Base-by-base conservation (phyloP, 2,888 invertebrate species). In the Pandemis cinnamomeana region DNA sequence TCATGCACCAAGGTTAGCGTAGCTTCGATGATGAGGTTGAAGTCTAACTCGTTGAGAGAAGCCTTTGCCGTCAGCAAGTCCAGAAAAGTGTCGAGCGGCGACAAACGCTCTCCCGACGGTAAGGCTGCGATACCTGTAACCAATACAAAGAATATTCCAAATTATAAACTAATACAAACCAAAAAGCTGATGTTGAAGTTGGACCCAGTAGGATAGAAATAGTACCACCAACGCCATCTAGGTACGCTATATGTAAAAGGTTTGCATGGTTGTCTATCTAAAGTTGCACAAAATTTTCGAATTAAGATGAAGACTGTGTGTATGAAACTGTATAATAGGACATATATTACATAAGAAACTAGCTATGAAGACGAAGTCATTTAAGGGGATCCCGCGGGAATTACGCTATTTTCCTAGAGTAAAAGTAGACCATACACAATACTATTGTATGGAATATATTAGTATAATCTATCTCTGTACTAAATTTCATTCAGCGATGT, bases 21-120 rank as follows among this genome's bases (percentile, higher is more conserved):
- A 13, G 98, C 97, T 89, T 98, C 98, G 80, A 98, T 97, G 63
- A 98, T 95, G 76, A 98, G 94, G 82, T 97, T 97, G 88, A 98
- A 97, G 89, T 98, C 98, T 81, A 98, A 90, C 84, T 98, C 98
- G 77, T 97, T 96, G 76, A 98, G 95, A 86, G 97, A 98, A 13
- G 98, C 98, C 92, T 98, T 98, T 7, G 98, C 98, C 0, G 98
- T 98, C 60, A 98, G 93, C 74, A 98, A 93, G 89, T 98, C 97
- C 75, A 98, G 92, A 86, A 98, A 98, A 6, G 97, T 97, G 86
- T 98, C 97, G 78, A 98, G 91, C 0, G 98, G 97, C 7, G 97
- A 97, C 15, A 95, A 93, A 71, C 96, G 95, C 84, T 97, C 97
- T 46, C 95, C 96, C 0, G 96, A 96, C 7, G 96, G 96, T 79